Base-by-base conservation (phyloP, 2,113 vertebrate species). In the Bothrops jararaca region DNA sequence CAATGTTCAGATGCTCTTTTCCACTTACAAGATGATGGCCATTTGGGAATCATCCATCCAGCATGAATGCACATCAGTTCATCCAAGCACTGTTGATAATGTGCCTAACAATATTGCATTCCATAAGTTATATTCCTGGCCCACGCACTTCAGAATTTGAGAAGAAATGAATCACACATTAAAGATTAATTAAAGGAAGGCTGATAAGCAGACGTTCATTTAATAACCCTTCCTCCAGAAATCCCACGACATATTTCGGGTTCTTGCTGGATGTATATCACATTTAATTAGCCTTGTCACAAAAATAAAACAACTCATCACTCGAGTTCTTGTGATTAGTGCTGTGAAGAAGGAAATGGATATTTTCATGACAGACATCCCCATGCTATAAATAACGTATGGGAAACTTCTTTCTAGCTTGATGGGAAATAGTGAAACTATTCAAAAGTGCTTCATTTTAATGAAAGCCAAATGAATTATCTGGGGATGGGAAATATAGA, bases 321-420 rank as follows among this genome's bases (percentile, higher is more conserved):
- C 29, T 92, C 60, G 88, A 93, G 94, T 24, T 93, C 95, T 93
- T 90, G 52, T 34, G 1, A 0, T 0, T 93, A 94, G 95, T 69
- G 94, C 93, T 91, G 23, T 88, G 94, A 93, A 69, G 86, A 86
- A 96, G 96, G 96, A 96, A 96, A 91, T 58, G 92, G 95, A 94
- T 94, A 88, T 96, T 90, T 92, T 96, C 92, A 93, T 92, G 89
- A 94, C 95, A 87, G 94, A 96, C 86, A 96, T 90, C 90, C 87
- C 93, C 54, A 93, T 95, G 92, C 95, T n/a, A 0, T 90, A 94
- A 96, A 96, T 96, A 96, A 96, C 89, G 9, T 93, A 88, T 94
- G 95, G 93, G 94, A 97, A 93, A 91, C 91, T 90, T 92, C 0
- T 96, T 91, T 94, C 86, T 48, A 88, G 80, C 52, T 90, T 86